phyloP scores from a whole-genome alignment of 2,888 invertebrate species.

The Drosophila anomalipes region DNA sequence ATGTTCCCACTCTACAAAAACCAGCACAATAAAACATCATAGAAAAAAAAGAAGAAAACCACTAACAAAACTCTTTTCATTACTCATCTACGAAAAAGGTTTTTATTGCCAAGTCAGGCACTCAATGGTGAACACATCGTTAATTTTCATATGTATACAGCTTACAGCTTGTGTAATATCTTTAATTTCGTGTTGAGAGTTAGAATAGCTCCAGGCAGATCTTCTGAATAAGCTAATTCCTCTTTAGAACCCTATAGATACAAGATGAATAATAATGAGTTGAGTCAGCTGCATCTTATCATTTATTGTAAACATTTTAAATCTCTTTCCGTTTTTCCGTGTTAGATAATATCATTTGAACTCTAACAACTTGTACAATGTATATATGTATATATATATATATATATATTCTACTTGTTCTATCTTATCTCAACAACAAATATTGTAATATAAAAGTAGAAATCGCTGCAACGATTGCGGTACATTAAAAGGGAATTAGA shows the following conservation, averaged over 20 bases:
- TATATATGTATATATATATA: not conserved
- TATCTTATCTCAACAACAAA: not conserved
- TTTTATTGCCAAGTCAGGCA: slow-evolving; percentile 53
- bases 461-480: not conserved
- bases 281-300: not conserved
- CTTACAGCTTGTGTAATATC: slow-evolving; percentile 11
- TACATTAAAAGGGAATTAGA: not conserved
- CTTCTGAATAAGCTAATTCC: not conserved
- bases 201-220: not conserved
- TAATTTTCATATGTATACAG: slow-evolving; percentile 2
- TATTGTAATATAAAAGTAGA: not conserved
- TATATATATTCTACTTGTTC: not conserved
- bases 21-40: slow-evolving; percentile 2
- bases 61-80: slow-evolving; percentile 40
- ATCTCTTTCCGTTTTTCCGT: not conserved
- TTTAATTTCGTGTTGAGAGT: slow-evolving; percentile 3
- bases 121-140: slow-evolving; percentile 41
- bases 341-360: not conserved
- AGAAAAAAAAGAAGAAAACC: slow-evolving; percentile 5
- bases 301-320: not conserved
- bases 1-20: slow-evolving; percentile 32
- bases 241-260: not conserved
- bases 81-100: slow-evolving; percentile 42
- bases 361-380: not conserved
- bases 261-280: not conserved